These are phyloP conservation scores for Ormyrus rosae DNA, from an alignment of 2,888 invertebrate species.

Conservation along the genomic window DNA sequence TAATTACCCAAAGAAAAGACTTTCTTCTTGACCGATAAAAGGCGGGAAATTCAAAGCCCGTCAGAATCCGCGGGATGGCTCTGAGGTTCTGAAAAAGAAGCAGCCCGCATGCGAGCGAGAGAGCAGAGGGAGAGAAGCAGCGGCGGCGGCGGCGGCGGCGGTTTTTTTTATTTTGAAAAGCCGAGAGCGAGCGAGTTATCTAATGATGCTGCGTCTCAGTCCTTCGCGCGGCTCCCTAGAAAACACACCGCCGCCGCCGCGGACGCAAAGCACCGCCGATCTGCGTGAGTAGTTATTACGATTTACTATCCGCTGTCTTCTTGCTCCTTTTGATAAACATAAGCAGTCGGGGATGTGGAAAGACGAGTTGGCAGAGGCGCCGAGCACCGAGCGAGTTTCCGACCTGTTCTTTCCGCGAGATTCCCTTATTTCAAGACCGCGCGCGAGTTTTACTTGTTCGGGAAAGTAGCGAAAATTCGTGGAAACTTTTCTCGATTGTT, in stretches of 20 bases:
- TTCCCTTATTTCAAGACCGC: too few relatives aligned
- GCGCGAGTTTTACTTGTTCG: too few relatives aligned
- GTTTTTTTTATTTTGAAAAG: constrained; percentile 26
- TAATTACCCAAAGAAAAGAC: background rate
- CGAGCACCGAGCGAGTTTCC: too few relatives aligned
- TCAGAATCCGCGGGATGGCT: constrained; percentile 34
- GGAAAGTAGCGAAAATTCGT: too few relatives aligned
- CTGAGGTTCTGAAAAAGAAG: constrained; percentile 3
- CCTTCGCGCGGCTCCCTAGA: constrained; percentile 63
- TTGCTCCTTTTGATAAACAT: too few relatives aligned
- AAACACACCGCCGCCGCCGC: constrained; percentile 57
- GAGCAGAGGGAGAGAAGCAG: background rate
- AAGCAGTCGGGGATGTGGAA: too few relatives aligned
- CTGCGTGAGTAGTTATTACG: too few relatives aligned
- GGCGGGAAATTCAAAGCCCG: constrained; percentile 34
- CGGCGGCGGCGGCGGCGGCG: background rate
- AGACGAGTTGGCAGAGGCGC: too few relatives aligned
- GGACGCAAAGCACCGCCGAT: background rate
- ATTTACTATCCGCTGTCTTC: too few relatives aligned
- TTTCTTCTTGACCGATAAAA: background rate
- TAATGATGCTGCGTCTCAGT: constrained; percentile 66
- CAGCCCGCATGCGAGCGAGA: background rate
- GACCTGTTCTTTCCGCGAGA: too few relatives aligned
- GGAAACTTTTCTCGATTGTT: too few relatives aligned
- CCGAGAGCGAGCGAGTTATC: constrained; percentile 61